Percentiles rank a stretch among this genome's conserved stretches.
These are phyloP conservation scores for Drosophila birchii DNA, from an alignment of 2,888 invertebrate species.

Conservation along the genomic window DNA sequence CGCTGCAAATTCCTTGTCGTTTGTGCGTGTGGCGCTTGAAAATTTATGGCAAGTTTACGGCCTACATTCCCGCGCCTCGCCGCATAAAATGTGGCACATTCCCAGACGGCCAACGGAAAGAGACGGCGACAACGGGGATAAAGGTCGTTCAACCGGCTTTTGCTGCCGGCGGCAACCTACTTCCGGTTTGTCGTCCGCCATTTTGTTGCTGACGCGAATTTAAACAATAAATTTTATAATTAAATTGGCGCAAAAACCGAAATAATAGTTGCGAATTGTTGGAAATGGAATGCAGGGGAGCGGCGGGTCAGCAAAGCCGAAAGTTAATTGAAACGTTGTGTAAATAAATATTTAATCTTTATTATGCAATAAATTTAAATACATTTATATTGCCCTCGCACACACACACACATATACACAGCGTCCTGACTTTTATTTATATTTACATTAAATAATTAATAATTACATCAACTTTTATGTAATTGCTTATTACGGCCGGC, in stretches of 20 bases:
- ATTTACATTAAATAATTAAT: conserved; percentile 76
- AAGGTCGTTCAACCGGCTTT: conserved; percentile 76
- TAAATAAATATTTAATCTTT: conserved; percentile 81
- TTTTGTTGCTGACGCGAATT: conserved; percentile 70
- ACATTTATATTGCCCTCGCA: conserved; percentile 68
- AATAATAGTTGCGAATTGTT: conserved; percentile 36
- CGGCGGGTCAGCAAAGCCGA: conserved; percentile 63
- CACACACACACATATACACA: conserved; percentile 12
- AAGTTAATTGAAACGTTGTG: conserved; percentile 81
- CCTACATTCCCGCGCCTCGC: conserved; percentile 52
- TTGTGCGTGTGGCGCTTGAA: conserved; percentile 61
- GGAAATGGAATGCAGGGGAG: conserved; percentile 8
- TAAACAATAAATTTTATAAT: conserved; percentile 79
- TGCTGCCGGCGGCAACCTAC: conserved; percentile 57
- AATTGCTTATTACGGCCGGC: conserved; percentile 72
- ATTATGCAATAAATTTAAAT: conserved; percentile 81
- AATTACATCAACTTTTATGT: conserved; percentile 78
- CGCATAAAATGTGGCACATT: conserved; percentile 79
- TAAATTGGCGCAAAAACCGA: conserved; percentile 72
- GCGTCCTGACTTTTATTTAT: conserved; percentile 49
- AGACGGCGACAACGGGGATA: conserved; percentile 8
- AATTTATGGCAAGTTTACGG: conserved; percentile 78
- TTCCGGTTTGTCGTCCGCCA: conserved; percentile 70
- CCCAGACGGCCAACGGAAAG: conserved; percentile 45
- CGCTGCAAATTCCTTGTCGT: conserved; percentile 57